These are phyloP conservation scores for Papilio xuthus DNA, from an alignment of 1,140 invertebrate species.

Conservation along the genomic window DNA sequence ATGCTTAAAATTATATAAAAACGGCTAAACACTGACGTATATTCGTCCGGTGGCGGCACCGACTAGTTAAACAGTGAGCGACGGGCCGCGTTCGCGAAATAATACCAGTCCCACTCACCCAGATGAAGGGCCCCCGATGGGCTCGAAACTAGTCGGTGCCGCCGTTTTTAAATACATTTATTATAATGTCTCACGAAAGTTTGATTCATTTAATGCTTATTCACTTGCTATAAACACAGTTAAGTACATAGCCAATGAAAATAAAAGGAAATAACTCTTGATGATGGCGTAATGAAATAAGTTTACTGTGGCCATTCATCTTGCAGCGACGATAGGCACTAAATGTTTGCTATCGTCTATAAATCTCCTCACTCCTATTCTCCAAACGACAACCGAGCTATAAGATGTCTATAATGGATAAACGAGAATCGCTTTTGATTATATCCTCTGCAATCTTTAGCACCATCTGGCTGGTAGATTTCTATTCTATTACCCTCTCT, in stretches of 20 bases:
- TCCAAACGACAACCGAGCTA: constrained; percentile 42
- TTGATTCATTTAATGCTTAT: background rate
- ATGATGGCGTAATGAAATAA: constrained; percentile 35
- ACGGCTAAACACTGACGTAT: too few species aligned
- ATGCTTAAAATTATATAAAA: too few species aligned
- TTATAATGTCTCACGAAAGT: too few species aligned
- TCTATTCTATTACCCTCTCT: constrained; percentile 17
- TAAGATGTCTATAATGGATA: constrained; percentile 49
- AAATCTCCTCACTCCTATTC: constrained; percentile 46
- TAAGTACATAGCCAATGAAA: background rate
- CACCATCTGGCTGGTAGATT: constrained; percentile 27
- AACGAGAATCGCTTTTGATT: constrained; percentile 53
- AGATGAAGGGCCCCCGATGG: too few species aligned
- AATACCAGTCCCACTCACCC: too few species aligned
- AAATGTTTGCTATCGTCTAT: constrained; percentile 43
- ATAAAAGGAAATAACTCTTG: background rate
- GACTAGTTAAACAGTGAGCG: too few species aligned
- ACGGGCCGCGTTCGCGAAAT: too few species aligned
- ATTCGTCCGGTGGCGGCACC: too few species aligned
- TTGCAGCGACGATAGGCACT: constrained; percentile 41
- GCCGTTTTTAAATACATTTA: too few species aligned
- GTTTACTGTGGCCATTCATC: constrained; percentile 38
- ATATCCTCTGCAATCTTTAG: constrained; percentile 41
- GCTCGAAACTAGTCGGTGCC: too few species aligned
- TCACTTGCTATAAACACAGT: background rate